Evolutionary conservation across 2,797 vertebrate genomes (phyloP).

Genomic region (Limosa lapponica): DNA sequence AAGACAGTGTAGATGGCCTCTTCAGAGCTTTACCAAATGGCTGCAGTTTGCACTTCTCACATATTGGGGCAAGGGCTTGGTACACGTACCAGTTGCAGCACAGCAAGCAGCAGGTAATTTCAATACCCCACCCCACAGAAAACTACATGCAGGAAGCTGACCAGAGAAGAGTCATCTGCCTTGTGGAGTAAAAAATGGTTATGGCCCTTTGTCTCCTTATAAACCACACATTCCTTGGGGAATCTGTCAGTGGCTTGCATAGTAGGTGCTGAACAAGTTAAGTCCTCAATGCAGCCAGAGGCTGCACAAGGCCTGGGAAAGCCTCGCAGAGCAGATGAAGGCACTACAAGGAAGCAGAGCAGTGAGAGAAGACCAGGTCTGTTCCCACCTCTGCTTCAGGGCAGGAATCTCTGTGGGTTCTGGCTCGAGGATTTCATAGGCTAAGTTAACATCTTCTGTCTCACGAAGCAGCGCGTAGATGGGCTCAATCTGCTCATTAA

Average conservation of each 20-base stretch:
- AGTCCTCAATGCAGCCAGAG: not conserved
- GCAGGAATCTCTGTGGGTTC: conserved; percentile 95
- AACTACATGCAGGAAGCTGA: not conserved
- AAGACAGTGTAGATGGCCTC: not conserved
- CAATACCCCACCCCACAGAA: not conserved
- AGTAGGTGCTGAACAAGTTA: not conserved
- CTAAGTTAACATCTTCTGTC: conserved; percentile 94
- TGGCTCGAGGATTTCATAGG: conserved; percentile 93
- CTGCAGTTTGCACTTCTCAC: not conserved
- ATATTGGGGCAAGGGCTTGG: not conserved
- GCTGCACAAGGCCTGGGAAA: not conserved
- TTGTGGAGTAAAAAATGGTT: not conserved
- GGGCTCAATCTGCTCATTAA: conserved; percentile 98
- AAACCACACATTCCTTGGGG: not conserved
- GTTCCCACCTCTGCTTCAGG: conserved; percentile 90
- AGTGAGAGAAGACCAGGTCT: not conserved
- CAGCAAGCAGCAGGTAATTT: not conserved
- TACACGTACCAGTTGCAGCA: not conserved
- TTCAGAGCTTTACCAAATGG: not conserved
- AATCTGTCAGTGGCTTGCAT: not conserved
- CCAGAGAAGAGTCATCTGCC: not conserved
- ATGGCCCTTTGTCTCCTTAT: not conserved
- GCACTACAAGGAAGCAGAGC: not conserved
- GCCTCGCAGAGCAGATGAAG: not conserved
- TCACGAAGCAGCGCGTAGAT: conserved; percentile 94